A percentile compares a stretch with the other conserved stretches of the same genome.
These are phyloP conservation scores for Drymonia ruficornis DNA, from an alignment of 2,888 invertebrate species.

Conservation along the genomic window DNA sequence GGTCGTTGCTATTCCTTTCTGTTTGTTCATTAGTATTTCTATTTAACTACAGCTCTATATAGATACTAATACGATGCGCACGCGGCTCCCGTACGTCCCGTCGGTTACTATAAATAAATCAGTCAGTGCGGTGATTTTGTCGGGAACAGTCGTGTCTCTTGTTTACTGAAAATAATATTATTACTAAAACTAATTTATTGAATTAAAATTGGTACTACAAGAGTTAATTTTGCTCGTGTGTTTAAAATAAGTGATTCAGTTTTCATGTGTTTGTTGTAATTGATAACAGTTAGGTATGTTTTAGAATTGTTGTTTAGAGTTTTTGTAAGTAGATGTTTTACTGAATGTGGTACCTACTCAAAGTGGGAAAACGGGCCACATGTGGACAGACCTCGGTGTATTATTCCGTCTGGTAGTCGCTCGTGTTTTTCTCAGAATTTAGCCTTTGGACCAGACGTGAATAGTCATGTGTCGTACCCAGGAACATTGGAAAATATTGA, in stretches of 20 bases:
- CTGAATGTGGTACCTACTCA: neutral
- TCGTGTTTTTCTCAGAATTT: no score
- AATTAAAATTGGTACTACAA: neutral
- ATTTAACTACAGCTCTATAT: constrained; percentile 23
- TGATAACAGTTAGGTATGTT: neutral
- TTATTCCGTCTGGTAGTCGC: no score
- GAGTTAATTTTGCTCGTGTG: neutral
- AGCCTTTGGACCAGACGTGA: no score
- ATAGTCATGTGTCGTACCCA: no score
- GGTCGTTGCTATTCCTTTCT: no score
- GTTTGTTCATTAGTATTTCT: no score
- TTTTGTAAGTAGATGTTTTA: neutral
- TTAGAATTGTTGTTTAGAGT: neutral
- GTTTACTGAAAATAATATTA: neutral
- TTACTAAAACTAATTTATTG: neutral
- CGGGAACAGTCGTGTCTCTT: neutral
- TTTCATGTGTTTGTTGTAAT: neutral
- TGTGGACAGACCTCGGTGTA: no score
- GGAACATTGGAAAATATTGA: no score
- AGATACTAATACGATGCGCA: constrained; percentile 36
- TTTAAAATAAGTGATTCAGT: no score
- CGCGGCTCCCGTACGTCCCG: constrained; percentile 20
- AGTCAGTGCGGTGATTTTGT: constrained; percentile 15
- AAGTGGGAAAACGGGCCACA: no score
- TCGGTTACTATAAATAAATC: constrained; percentile 3